Evolutionary conservation across 2,797 vertebrate genomes (phyloP).

Genomic region (Chaetodon trifasciatus): DNA sequence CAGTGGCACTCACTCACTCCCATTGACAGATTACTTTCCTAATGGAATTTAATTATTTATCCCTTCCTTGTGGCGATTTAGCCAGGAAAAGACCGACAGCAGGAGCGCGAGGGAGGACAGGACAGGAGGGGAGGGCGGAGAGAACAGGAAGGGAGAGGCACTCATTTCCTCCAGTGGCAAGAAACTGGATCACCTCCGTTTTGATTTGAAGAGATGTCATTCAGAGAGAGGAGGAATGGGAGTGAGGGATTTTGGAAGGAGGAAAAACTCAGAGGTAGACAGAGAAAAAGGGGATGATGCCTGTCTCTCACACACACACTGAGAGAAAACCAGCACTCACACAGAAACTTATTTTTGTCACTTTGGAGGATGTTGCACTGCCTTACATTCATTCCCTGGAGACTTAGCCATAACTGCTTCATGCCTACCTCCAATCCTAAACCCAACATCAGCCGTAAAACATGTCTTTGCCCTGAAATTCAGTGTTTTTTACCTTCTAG

Average conservation of each 20-base stretch:
- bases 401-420: not conserved
- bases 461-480: not conserved
- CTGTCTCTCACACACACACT: constrained; percentile 32
- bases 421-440: constrained; percentile 10
- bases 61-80: constrained; percentile 85
- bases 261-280: constrained; percentile 16
- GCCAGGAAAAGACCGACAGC: constrained; percentile 84
- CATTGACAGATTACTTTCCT: constrained; percentile 89
- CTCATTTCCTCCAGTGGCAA: constrained; percentile 75
- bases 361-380: not conserved
- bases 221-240: constrained; percentile 49
- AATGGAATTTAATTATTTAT: constrained; percentile 93
- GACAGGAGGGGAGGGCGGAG: constrained; percentile 41
- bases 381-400: not conserved
- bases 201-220: constrained; percentile 75
- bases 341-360: constrained; percentile 8
- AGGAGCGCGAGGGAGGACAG: constrained; percentile 67
- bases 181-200: constrained; percentile 77
- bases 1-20: constrained; percentile 83
- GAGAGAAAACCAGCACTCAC: constrained; percentile 7
- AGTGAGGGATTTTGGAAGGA: constrained; percentile 43
- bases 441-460: not conserved
- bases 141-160: constrained; percentile 55
- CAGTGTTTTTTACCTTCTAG: not conserved
- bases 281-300: constrained; percentile 27